Evolutionary conservation across 2,113 vertebrate genomes (phyloP), one percentile per base, ranked within the genome.

Genomic region (Athene cunicularia): DNA sequence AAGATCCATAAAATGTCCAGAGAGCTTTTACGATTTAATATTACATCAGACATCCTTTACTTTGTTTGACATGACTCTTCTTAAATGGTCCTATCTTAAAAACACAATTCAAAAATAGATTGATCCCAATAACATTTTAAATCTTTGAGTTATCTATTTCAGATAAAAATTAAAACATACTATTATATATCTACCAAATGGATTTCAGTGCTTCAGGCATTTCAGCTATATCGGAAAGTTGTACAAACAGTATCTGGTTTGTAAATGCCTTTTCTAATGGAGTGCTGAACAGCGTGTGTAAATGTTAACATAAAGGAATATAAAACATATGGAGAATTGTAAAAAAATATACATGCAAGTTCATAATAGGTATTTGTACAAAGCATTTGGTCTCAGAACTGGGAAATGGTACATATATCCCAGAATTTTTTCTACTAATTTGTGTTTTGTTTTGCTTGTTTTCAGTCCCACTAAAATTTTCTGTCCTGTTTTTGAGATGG

Each of bases 151-250:
- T 96, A 93, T 75, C 70, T 91, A 35, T 88, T 97, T 90, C 86
- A 90, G 95, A 86, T 97, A 96, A 90, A 98, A 98, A 96, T 97
- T 95, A 97, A 95, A 97, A 80, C 52, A 91, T 19, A 8, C 28
- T 88, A 86, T 97, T 98, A 95, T 95, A 35, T 81, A 70, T 86
- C 95, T 95, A 88, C 56, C 43, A 97, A 98, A 97, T 93, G 80
- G 88, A 98, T 33, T 82, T 94, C 55, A 94, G 70, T 56, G 97
- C 97, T 98, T 94, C 49, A 93, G 97, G 98, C 98, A 62, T 92
- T 75, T 58, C 64, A 92, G 70, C 93, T 96, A 95, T 96, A 76
- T 95, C 5, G 24, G 85, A 89, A 98, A 96, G 79, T 86, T 63
- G 67, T 73, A 67, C 66, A 95, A 96, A 97, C 52, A 88, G n/a